Base-by-base conservation (phyloP, 2,797 vertebrate species). In the Hephaestus fuliginosus region DNA sequence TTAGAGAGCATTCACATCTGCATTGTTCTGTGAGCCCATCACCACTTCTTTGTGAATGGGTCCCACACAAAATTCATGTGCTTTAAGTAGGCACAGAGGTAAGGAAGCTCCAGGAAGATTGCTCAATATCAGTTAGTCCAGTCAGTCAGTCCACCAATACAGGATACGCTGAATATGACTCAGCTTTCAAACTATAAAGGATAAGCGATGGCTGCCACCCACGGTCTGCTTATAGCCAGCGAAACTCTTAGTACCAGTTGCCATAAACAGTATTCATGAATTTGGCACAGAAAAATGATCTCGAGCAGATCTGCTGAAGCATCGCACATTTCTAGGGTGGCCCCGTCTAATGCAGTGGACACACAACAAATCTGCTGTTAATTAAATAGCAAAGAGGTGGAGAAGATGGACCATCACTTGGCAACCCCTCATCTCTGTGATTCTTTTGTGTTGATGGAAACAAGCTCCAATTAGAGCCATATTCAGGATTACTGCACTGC, bases 271-370 rank as follows among this genome's bases (percentile, higher is more conserved):
- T 79, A 43, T 57, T 66, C 41, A 22, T 39, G 80, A 51, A 13
- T 78, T 52, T 85, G 78, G 84, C 76, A 60, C 77, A 69, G 14
- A 55, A 46, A 33, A 44, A 81, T 82, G 88, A 88, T 88, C 53
- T 60, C 41, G 58, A 86, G 70, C 86, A 86, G 85, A 75, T 77
- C 61, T 79, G 71, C 77, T 80, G 61, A 87, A 44, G 80, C 75
- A 15, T 65, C 7, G 3, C 58, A 44, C 15, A 1, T 76, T 63
- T 28, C 10, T 75, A 73, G 70, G 80, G 83, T 88, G 84, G 86
- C 62, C 75, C 56, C 33, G 78, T 60, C 36, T 8, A 13, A 70
- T 52, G 62, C 11, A n/a, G 66, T 55, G 49, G 74, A 67, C 77
- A 78, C 68, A 85, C 78, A 84, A 70, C 78, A 84, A 62, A 80